Evolutionary conservation across 2,113 vertebrate species (phyloP).

Genomic region (Misgurnus mizolepis): DNA sequence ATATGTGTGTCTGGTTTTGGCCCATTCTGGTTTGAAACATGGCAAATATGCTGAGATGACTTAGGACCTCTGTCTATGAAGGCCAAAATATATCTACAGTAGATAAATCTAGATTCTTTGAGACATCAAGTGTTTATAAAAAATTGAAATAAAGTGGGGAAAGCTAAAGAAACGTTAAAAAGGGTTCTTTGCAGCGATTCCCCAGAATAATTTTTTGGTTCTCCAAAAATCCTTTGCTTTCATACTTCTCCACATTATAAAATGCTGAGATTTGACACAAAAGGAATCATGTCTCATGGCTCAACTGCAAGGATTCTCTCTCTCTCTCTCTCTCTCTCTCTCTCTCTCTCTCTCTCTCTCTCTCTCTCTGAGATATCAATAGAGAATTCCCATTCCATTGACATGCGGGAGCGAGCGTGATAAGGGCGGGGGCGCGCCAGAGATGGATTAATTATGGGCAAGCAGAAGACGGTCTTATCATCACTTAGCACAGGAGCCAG

Average conservation of each 20-base stretch:
- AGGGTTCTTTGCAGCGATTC: too few relatives aligned
- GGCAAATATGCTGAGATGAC: slow-evolving; percentile 63
- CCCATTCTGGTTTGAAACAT: not conserved
- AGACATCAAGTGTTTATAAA: too few relatives aligned
- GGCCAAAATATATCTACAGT: too few relatives aligned
- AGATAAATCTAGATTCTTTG: too few relatives aligned
- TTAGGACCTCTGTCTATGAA: slow-evolving; percentile 64
- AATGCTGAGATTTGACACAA: slow-evolving; percentile 82
- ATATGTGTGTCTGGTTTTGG: not conserved
- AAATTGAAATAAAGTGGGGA: too few relatives aligned
- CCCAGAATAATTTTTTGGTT: too few relatives aligned
- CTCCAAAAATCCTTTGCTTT: slow-evolving; percentile 78
- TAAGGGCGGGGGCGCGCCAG: slow-evolving; percentile 89
- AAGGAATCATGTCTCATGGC: slow-evolving; percentile 89
- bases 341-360: slow-evolving; percentile 79
- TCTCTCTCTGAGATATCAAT: slow-evolving; percentile 87
- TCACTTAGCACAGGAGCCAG: slow-evolving; percentile 89
- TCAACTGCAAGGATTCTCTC: slow-evolving; percentile 87
- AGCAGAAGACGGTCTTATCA: slow-evolving; percentile 94
- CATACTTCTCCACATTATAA: slow-evolving; percentile 84
- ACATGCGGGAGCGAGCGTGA: slow-evolving; percentile 87
- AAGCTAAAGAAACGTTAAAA: too few relatives aligned
- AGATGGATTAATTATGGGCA: slow-evolving; percentile 97
- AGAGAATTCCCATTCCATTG: slow-evolving; percentile 90
- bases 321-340: slow-evolving; percentile 62